These are phyloP conservation scores for Catocala fraxini DNA, from an alignment of 2,888 invertebrate species.

Conservation along the genomic window DNA sequence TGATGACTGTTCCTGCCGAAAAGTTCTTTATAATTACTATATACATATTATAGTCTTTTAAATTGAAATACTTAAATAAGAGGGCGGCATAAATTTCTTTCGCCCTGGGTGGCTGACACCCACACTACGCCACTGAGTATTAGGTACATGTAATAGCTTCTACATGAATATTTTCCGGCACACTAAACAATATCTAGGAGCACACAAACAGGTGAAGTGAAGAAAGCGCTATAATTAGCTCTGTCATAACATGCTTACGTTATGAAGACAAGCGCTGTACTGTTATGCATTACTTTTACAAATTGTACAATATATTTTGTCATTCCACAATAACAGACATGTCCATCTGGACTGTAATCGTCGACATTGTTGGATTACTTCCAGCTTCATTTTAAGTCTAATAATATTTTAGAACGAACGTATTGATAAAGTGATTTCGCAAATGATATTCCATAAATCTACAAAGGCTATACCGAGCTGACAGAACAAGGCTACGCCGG, in stretches of 20 bases:
- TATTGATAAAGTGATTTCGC: constrained; percentile 37
- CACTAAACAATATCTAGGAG: constrained; percentile 34
- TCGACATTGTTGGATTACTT: constrained; percentile 22
- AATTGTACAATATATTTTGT: constrained; percentile 15
- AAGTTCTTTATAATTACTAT: no score
- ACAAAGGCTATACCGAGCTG: constrained; percentile 43
- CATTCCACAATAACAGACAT: background rate
- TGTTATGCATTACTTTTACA: constrained; percentile 13
- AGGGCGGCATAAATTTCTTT: no score
- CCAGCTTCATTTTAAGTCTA: constrained; percentile 22
- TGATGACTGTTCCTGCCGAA: no score
- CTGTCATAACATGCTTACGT: constrained; percentile 37
- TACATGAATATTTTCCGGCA: constrained; percentile 18
- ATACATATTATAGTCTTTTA: no score
- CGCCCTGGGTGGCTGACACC: no score
- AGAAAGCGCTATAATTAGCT: constrained; percentile 48
- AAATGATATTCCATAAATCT: constrained; percentile 41
- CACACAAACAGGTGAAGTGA: constrained; percentile 31
- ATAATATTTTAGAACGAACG: constrained; percentile 8
- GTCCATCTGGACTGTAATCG: constrained; percentile 16
- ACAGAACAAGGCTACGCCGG: constrained; percentile 56
- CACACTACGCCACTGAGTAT: no score
- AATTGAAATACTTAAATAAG: no score
- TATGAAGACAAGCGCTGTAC: constrained; percentile 17
- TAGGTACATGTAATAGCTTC: background rate